Evolutionary conservation across 2,113 vertebrate genomes (phyloP).

Genomic region (Sakesphorus luctuosus): DNA sequence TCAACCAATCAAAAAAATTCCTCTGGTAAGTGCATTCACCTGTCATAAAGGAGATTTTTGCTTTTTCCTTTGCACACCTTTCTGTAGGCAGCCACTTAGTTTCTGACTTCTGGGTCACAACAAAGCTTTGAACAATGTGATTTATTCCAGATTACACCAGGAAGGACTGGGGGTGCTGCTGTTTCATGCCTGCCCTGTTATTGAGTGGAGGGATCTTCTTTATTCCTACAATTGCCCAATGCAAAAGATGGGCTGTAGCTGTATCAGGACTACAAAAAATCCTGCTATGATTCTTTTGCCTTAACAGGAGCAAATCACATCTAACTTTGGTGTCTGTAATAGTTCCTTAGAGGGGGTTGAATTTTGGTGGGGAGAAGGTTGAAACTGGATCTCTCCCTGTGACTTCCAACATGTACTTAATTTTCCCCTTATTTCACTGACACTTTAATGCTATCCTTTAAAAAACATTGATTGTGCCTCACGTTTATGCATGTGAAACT

Average conservation of each 20-base stretch:
- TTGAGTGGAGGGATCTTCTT: neutral
- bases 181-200: neutral
- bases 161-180: neutral
- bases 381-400: neutral
- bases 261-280: neutral
- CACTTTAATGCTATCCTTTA: neutral
- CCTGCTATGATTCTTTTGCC: neutral
- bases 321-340: neutral
- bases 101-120: neutral
- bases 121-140: neutral
- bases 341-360: neutral
- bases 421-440: neutral
- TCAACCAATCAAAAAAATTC: neutral
- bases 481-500: neutral
- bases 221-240: accelerated
- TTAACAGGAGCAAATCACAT: neutral
- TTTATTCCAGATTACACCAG: neutral
- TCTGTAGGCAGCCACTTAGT: neutral
- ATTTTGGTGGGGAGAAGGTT: neutral
- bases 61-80: neutral
- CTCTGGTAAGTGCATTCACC: neutral
- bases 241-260: neutral
- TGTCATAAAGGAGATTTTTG: neutral
- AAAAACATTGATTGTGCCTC: neutral
- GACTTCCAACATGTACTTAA: neutral